Percentiles rank a stretch among this genome's conserved stretches.
Conservation (phyloP, 2,797 vertebrate genomes). For the Lophura swinhoii region DNA sequence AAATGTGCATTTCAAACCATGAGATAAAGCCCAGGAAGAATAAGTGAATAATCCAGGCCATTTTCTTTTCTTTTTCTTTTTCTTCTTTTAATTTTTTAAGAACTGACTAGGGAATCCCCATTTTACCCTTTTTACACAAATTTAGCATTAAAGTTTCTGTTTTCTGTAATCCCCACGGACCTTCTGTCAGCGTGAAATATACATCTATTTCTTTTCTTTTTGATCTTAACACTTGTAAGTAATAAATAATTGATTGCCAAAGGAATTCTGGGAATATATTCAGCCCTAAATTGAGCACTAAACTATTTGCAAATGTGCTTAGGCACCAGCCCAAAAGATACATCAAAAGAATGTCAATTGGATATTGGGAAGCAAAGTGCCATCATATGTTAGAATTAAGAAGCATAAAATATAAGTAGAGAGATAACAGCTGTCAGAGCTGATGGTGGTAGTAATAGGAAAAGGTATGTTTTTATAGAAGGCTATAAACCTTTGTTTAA, state of each 20-base stretch:
- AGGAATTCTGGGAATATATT: slow-evolving; percentile 79
- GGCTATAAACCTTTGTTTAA: slow-evolving; percentile 28
- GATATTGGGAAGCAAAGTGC: slow-evolving; percentile 60
- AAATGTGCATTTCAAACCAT: slow-evolving; percentile 16
- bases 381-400: slow-evolving; percentile 55
- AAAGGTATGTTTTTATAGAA: slow-evolving; percentile 1
- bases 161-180: slow-evolving; percentile 51
- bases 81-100: background rate
- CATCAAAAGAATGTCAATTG: slow-evolving; percentile 71
- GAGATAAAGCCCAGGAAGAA: slow-evolving; percentile 13
- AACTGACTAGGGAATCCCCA: slow-evolving; percentile 27
- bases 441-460: background rate
- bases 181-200: slow-evolving; percentile 67
- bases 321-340: slow-evolving; percentile 73
- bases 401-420: slow-evolving; percentile 30
- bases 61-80: background rate
- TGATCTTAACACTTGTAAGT: slow-evolving; percentile 78
- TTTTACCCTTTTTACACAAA: slow-evolving; percentile 67
- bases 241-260: slow-evolving; percentile 81
- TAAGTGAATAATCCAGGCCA: slow-evolving; percentile 4
- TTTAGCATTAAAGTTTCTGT: slow-evolving; percentile 68
- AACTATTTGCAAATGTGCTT: slow-evolving; percentile 78
- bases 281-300: slow-evolving; percentile 73
- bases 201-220: slow-evolving; percentile 70
- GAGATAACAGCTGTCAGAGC: slow-evolving; percentile 35